These are phyloP conservation scores for Potamilus streckersoni DNA, from an alignment of 1,140 invertebrate species.

Conservation along the genomic window DNA sequence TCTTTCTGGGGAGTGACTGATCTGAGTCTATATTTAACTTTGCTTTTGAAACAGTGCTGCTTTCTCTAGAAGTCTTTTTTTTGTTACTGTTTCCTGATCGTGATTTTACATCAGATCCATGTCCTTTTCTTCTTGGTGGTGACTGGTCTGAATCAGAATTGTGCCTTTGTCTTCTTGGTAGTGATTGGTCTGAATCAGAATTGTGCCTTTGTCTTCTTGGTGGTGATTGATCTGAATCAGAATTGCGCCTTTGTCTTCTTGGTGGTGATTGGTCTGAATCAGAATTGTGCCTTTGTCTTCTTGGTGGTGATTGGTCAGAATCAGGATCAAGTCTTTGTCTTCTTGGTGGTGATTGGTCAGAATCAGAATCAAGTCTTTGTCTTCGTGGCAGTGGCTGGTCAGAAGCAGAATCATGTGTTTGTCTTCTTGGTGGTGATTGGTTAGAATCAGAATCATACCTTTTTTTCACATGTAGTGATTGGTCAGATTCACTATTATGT, in stretches of 20 bases:
- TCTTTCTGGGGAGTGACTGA: constrained; percentile 50
- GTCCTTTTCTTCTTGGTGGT: constrained; percentile 38
- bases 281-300: constrained; percentile 38
- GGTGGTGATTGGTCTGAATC: constrained; percentile 61
- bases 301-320: constrained; percentile 31
- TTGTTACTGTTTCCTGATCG: too few species aligned
- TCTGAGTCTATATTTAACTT: constrained; percentile 40
- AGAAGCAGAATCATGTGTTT: constrained; percentile 50
- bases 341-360: constrained; percentile 59
- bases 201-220: constrained; percentile 35
- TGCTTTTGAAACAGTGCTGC: too few species aligned
- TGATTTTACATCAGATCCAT: constrained; percentile 4
- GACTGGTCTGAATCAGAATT: constrained; percentile 58
- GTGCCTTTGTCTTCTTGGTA: constrained; percentile 32
- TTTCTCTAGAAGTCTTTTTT: too few species aligned
- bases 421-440: constrained; percentile 42
- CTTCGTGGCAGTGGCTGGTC: constrained; percentile 53
- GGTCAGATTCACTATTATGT: constrained; percentile 53
- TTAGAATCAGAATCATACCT: constrained; percentile 51
- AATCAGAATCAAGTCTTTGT: constrained; percentile 52
- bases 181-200: constrained; percentile 60
- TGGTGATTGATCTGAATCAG: constrained; percentile 33
- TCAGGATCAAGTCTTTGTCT: constrained; percentile 36
- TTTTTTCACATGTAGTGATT: constrained; percentile 42
- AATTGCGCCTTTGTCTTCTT: constrained; percentile 41